phyloP scores from a whole-genome alignment of 2,797 vertebrate genomes.

The Dermochelys coriacea region DNA sequence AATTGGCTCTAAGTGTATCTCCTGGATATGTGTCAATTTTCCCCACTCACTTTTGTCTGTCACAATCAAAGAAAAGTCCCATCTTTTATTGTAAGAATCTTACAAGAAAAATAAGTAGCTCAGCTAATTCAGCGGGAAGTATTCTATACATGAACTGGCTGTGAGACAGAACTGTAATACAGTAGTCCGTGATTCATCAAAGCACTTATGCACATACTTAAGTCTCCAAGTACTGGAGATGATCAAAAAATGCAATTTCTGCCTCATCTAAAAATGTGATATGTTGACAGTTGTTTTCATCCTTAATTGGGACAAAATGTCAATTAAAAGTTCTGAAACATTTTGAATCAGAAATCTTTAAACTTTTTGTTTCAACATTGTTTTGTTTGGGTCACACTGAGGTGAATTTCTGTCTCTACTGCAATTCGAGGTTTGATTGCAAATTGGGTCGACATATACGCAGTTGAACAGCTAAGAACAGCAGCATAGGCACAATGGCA shows the following conservation, averaged over 20 bases:
- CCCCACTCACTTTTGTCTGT: neutral
- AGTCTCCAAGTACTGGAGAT: neutral
- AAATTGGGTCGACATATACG: neutral
- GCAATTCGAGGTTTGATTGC: neutral
- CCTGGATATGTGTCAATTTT: too few relatives aligned
- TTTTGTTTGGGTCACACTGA: neutral
- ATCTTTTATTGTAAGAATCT: neutral
- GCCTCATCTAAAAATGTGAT: neutral
- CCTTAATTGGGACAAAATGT: neutral
- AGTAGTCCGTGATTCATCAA: neutral
- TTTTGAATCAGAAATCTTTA: neutral
- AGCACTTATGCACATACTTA: neutral
- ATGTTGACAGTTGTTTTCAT: neutral
- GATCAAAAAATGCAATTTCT: neutral
- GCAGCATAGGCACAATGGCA: too few relatives aligned
- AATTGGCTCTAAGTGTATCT: neutral
- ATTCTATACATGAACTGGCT: neutral
- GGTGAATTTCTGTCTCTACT: neutral
- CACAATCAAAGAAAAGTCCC: neutral
- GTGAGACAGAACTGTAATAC: accelerated
- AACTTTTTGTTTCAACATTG: neutral
- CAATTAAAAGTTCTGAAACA: neutral
- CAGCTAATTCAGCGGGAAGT: neutral
- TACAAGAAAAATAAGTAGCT: neutral
- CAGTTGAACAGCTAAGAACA: neutral